Evolutionary conservation across 2,113 vertebrate species (phyloP).

Genomic region (Delphinus delphis): DNA sequence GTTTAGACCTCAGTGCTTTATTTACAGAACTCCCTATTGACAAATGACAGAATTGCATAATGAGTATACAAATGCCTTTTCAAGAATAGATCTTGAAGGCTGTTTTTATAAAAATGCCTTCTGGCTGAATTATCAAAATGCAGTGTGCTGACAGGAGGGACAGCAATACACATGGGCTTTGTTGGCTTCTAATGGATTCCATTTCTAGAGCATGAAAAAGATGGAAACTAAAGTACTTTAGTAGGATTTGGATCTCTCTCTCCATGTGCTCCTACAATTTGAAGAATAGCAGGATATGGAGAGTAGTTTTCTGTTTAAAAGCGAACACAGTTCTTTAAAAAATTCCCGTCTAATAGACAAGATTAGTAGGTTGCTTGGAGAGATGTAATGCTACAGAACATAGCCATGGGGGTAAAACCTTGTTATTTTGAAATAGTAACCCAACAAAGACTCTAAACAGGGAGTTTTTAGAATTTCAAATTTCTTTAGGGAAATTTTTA

Average conservation of each 20-base stretch:
- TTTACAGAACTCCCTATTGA: slow-evolving; percentile 83
- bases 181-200: slow-evolving; percentile 81
- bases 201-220: slow-evolving; percentile 50
- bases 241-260: slow-evolving; percentile 40
- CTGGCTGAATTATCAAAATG: slow-evolving; percentile 83
- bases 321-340: slow-evolving; percentile 15
- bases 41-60: slow-evolving; percentile 81
- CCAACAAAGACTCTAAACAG: neutral
- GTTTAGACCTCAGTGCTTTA: slow-evolving; percentile 78
- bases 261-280: slow-evolving; percentile 22
- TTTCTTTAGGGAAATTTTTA: slow-evolving; percentile 19
- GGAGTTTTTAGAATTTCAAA: neutral
- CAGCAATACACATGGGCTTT: slow-evolving; percentile 81
- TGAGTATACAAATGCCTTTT: slow-evolving; percentile 82
- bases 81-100: slow-evolving; percentile 84
- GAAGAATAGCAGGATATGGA: slow-evolving; percentile 42
- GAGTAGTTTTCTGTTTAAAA: slow-evolving; percentile 41
- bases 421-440: slow-evolving; percentile 22
- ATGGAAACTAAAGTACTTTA: slow-evolving; percentile 64
- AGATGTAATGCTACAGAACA: neutral
- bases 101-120: slow-evolving; percentile 81
- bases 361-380: slow-evolving; percentile 20
- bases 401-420: neutral
- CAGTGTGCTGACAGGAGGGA: slow-evolving; percentile 79
- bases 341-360: slow-evolving; percentile 19